These are phyloP conservation scores for Spinibarbus caldwelli DNA, from an alignment of 2,797 vertebrate genomes.

Conservation along the genomic window DNA sequence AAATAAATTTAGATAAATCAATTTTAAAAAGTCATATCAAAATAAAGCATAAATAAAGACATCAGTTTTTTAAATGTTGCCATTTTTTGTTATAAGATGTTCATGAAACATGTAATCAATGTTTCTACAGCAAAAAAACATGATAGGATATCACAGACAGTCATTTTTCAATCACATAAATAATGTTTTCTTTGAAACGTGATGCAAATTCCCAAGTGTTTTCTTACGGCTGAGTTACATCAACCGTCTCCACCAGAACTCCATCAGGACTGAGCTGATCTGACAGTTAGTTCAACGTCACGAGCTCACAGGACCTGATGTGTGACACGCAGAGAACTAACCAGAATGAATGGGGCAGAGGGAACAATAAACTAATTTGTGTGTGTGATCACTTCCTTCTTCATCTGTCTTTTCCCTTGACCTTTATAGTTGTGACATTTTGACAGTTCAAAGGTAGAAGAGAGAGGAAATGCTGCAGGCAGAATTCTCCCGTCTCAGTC, in stretches of 20 bases:
- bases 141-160: neutral
- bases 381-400: constrained; percentile 47
- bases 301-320: constrained; percentile 59
- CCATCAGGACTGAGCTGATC: neutral
- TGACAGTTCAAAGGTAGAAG: constrained; percentile 56
- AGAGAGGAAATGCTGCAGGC: constrained; percentile 56
- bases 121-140: neutral
- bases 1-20: too few species aligned
- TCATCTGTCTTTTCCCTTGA: constrained; percentile 60
- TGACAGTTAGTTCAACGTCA: constrained; percentile 21
- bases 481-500: constrained; percentile 32
- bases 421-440: constrained; percentile 71
- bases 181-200: neutral
- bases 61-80: neutral
- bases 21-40: too few species aligned
- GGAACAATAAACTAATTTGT: constrained; percentile 63
- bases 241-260: neutral
- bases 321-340: constrained; percentile 63
- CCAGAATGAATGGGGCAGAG: constrained; percentile 63
- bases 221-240: constrained; percentile 11
- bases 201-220: neutral
- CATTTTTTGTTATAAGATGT: neutral
- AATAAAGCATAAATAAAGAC: neutral
- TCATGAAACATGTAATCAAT: neutral
- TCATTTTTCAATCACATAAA: neutral